Conservation (phyloP, 2,797 vertebrate genomes). For the Fundulus diaphanus region DNA sequence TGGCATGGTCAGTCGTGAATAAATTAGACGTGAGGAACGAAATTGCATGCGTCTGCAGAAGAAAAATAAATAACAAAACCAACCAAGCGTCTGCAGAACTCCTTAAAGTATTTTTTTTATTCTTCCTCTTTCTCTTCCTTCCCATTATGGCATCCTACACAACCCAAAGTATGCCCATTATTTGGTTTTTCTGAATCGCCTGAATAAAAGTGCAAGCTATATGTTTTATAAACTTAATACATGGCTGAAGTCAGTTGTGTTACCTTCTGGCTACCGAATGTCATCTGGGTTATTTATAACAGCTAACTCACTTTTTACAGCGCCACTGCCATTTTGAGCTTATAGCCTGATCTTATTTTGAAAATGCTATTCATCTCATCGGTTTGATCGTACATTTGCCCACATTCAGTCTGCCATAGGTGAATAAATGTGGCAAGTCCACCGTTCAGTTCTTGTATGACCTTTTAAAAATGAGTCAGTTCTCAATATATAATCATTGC, state of each 20-base stretch:
- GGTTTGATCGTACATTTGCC: neutral
- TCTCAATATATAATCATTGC: neutral
- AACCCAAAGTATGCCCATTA: neutral
- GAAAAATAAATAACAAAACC: no score
- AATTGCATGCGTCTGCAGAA: slow-evolving; percentile 36
- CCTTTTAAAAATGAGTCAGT: neutral
- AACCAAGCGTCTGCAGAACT: neutral
- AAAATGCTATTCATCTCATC: neutral
- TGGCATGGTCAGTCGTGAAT: slow-evolving; percentile 32
- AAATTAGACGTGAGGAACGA: slow-evolving; percentile 6
- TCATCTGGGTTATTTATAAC: no score
- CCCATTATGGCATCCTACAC: neutral
- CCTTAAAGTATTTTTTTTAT: slow-evolving; percentile 7
- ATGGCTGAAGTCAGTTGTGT: neutral
- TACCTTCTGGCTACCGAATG: no score
- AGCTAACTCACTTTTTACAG: neutral
- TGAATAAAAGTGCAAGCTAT: neutral
- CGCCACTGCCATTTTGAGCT: no score
- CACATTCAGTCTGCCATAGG: no score
- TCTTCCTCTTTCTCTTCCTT: neutral
- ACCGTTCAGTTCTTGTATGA: neutral
- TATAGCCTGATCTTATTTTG: neutral
- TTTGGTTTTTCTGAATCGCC: neutral
- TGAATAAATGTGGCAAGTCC: no score
- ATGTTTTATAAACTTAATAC: neutral